Evolutionary conservation across 2,797 vertebrate species (phyloP).

Genomic region (Crocodylus rhombifer): DNA sequence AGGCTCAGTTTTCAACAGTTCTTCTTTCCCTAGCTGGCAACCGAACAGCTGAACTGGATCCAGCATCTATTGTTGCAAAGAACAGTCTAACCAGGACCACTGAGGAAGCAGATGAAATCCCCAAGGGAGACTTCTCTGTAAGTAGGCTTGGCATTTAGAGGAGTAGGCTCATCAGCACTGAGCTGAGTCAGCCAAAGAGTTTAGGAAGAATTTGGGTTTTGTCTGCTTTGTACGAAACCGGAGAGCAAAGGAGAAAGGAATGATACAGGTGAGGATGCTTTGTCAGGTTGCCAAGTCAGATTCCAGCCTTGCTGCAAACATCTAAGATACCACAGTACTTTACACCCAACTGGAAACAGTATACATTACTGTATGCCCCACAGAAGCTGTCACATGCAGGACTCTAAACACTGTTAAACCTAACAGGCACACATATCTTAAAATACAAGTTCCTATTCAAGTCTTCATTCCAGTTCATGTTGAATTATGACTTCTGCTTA

Average conservation of each 20-base stretch:
- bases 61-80: not conserved
- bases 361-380: not conserved
- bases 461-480: not conserved
- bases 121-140: not conserved
- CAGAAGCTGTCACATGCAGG: not conserved
- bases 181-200: not conserved
- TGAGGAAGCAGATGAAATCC: conserved; percentile 9
- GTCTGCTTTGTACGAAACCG: not conserved
- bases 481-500: not conserved
- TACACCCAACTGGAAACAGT: rapidly evolving
- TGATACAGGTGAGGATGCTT: not conserved
- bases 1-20: not conserved
- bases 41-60: not conserved
- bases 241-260: not conserved
- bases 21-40: not conserved
- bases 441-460: conserved; percentile 33
- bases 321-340: not conserved
- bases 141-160: not conserved
- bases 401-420: conserved; percentile 27
- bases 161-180: not conserved
- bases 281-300: not conserved
- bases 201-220: not conserved
- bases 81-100: not conserved
- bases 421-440: not conserved
- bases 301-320: not conserved